Evolutionary conservation across 92 coral and sea anemone genomes (phyloP), one percentile per base, ranked within the genome.

Genomic region (Meandrina meandrites): DNA sequence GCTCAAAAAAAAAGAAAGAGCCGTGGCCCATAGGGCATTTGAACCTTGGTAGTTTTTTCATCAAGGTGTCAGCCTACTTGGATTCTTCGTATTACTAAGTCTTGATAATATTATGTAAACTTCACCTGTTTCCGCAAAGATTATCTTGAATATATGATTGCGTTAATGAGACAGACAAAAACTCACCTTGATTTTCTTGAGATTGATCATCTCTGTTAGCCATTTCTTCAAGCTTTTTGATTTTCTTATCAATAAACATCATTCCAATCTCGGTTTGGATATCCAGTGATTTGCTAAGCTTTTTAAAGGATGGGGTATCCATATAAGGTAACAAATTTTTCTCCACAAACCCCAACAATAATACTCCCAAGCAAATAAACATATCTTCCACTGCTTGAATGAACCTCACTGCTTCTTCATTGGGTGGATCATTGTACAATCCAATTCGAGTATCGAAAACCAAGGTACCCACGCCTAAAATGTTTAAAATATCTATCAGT

Each of bases 361-460:
- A 32, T n/a, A 82, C 64, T 10, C 90, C 90, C 4, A 81, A 48
- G 50, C 36, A 69, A 7, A 45, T n/a, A 34, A 93, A 88, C 35
- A 86, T 42, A 57, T 79, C 90, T 18, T 86, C 79, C 0, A 93
- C 90, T 19, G 90, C 82, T 57, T 86, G 31, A 48, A 93, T 93
- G 79, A 90, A 88, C 50, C 62, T 40, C 48, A 45, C 45, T 21
- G 90, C 89, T 1, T 88, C 93, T 21, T 85, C 78, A 9, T 3
- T 71, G 19, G 96, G 92, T 34, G 93, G 90, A 35, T 90, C 86
- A 8, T 93, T 78, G 21, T 88, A 93, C 86, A 90, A 62, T 12
- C 93, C 96, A 32, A 93, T 67, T 30, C 93, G 86, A 68, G 84
- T 53, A 50, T 91, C 90, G 51, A 93, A 91, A 1, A 80, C 92